These are phyloP conservation scores for Temnothorax longispinosus DNA, from an alignment of 1,140 invertebrate species.

Conservation along the genomic window DNA sequence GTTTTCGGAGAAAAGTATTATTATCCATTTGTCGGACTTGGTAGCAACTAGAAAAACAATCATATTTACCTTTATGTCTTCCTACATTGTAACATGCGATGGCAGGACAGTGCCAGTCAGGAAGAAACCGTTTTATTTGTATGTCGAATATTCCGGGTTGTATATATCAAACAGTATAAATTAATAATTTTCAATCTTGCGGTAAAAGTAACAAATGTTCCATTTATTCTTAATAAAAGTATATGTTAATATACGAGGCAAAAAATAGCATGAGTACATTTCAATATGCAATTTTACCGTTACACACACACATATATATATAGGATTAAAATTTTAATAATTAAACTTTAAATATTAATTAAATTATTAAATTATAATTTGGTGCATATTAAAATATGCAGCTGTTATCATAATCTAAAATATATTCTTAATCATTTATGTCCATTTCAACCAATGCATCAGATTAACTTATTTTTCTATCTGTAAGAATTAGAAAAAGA, in stretches of 20 bases:
- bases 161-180: neutral
- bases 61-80: conserved; percentile 7
- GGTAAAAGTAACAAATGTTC: neutral
- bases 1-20: neutral
- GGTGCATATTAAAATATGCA: conserved; percentile 70
- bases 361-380: conserved; percentile 57
- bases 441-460: too few relatives aligned
- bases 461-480: too few relatives aligned
- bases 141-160: neutral
- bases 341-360: conserved; percentile 26
- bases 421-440: neutral
- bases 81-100: neutral
- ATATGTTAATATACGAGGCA: neutral
- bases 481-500: too few relatives aligned
- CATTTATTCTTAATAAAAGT: neutral
- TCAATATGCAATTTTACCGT: neutral
- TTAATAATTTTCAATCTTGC: neutral
- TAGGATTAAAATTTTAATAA: neutral
- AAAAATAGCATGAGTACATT: neutral
- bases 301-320: neutral
- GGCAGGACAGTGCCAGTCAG: neutral
- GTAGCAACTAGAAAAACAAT: neutral
- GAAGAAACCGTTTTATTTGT: neutral
- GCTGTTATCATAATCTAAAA: conserved; percentile 68
- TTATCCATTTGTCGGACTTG: neutral